Evolutionary conservation across 2,888 invertebrate genomes (phyloP), one percentile per base, ranked within the genome.

Genomic region (Diabrotica balteata): DNA sequence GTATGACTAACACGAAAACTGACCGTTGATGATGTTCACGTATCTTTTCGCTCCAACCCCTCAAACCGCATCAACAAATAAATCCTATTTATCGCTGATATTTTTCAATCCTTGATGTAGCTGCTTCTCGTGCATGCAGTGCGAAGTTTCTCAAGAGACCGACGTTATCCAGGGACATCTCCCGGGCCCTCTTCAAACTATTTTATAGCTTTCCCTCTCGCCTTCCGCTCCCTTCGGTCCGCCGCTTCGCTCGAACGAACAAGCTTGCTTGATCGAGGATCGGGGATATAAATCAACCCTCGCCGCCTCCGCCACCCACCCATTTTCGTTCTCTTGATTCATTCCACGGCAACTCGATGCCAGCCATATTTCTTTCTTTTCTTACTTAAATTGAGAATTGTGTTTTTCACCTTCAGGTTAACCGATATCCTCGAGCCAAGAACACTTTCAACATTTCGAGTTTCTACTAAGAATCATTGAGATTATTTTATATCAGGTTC

Each of bases 111-210:
- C 70, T 68, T 72, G 70, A 72, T 71, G 72, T 72, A 72, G 71
- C 72, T 76, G 75, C 76, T 75, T 75, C 76, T 75, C 68, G 72
- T 77, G 79, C 78, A 80, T 78, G 77, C 79, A 78, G 77, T 77
- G 78, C 74, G 70, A 75, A 76, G 74, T 76, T 73, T 74, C 71
- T 67, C 69, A 70, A 72, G 73, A 76, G 78, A 76, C 75, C 59
- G 22, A 78, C 78, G 76, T 77, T 78, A 79, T 80, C 79, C 80
- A 78, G 80, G 79, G 78, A 79, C 77, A 80, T 81, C 83, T 81
- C 83, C 72, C 74, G 82, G 79, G 83, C 80, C 81, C 82, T 82
- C 81, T 83, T 82, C 82, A 81, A 81, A 80, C 82, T 83, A 82
- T 82, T 83, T 83, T 83, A 83, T 80, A 79, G 80, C 78, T 72